A percentile compares a stretch with the other conserved stretches of the same genome.
These are phyloP conservation scores for Pristionchus maxplancki DNA, from an alignment of 2,888 invertebrate genomes.

Conservation along the genomic window DNA sequence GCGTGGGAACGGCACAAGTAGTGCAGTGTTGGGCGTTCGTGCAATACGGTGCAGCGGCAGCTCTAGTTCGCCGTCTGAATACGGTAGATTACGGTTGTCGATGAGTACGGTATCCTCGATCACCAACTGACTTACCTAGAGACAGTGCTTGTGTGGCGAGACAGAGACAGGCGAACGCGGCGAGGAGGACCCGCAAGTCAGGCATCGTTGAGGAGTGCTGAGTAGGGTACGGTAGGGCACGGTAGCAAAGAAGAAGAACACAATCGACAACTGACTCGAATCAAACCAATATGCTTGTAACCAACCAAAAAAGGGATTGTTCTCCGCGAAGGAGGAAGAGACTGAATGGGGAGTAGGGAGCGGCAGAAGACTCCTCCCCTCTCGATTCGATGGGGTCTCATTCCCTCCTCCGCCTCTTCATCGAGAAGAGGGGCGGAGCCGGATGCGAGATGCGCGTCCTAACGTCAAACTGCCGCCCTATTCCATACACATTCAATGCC, in stretches of 20 bases:
- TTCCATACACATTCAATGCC: background rate
- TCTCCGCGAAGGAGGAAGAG: constrained; percentile 12
- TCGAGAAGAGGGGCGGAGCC: background rate
- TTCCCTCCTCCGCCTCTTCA: background rate
- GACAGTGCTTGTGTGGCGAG: constrained; percentile 28
- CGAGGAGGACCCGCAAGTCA: constrained; percentile 45
- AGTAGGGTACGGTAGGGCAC: background rate
- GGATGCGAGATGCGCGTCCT: background rate
- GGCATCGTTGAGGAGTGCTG: constrained; percentile 37
- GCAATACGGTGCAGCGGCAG: constrained; percentile 48
- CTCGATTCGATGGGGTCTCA: background rate
- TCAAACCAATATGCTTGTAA: background rate
- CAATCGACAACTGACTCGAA: constrained; percentile 1
- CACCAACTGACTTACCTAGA: background rate
- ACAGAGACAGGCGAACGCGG: constrained; percentile 9
- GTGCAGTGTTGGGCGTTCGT: constrained; percentile 45
- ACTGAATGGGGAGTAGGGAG: background rate
- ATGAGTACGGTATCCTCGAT: background rate
- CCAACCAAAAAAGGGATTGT: background rate
- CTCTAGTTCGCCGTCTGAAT: constrained; percentile 4
- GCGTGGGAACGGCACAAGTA: constrained; percentile 50
- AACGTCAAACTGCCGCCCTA: background rate
- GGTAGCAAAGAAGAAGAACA: background rate
- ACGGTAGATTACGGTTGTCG: background rate
- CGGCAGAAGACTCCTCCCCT: constrained; percentile 2